These are phyloP conservation scores for Medauroidea extradentata DNA, from an alignment of 1,140 invertebrate genomes.

Conservation along the genomic window DNA sequence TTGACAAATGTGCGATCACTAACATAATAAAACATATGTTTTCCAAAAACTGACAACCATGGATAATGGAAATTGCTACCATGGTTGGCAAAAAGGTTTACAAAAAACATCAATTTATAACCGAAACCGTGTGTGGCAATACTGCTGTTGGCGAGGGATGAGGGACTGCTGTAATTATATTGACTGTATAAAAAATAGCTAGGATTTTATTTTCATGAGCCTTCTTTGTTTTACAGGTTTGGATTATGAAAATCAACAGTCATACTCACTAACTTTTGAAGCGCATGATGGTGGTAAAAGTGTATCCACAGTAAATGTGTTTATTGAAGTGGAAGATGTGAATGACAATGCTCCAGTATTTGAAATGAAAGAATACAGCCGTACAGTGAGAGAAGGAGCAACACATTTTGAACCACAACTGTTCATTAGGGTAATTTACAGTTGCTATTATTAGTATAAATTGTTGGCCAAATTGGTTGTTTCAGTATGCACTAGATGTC, in stretches of 20 bases:
- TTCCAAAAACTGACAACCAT: too few species aligned
- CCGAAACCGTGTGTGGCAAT: too few species aligned
- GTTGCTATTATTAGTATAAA: not conserved
- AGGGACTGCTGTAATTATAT: not conserved
- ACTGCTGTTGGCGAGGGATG: not conserved
- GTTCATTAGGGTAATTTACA: constrained; percentile 49
- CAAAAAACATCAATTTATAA: too few species aligned
- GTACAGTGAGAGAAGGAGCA: constrained; percentile 66
- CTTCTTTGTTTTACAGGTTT: constrained; percentile 26
- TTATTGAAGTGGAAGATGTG: constrained; percentile 67
- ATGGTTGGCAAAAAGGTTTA: too few species aligned
- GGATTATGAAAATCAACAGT: constrained; percentile 74
- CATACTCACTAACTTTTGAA: constrained; percentile 70
- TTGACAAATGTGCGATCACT: too few species aligned
- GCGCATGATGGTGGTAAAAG: constrained; percentile 71
- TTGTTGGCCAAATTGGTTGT: too few species aligned
- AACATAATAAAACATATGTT: too few species aligned
- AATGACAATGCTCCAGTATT: constrained; percentile 83
- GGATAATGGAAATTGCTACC: too few species aligned
- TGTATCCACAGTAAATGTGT: constrained; percentile 59
- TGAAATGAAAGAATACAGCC: constrained; percentile 63
- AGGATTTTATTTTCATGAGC: constrained; percentile 1
- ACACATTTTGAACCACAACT: constrained; percentile 70
- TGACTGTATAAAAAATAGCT: not conserved
- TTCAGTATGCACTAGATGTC: too few species aligned